These are phyloP conservation scores for Dendroctonus valens DNA, from an alignment of 1,140 invertebrate genomes.

Conservation along the genomic window DNA sequence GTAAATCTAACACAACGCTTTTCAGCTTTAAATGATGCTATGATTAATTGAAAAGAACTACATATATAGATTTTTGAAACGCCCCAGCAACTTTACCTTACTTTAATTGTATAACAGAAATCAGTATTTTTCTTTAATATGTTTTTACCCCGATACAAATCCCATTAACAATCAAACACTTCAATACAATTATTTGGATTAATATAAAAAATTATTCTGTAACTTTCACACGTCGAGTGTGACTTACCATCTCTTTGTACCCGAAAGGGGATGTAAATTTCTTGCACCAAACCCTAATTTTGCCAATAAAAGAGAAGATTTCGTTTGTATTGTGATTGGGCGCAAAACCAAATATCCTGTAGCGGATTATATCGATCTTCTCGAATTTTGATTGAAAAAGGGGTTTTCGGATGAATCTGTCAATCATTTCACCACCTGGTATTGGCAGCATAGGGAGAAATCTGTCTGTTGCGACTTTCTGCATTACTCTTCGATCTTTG, in stretches of 20 bases:
- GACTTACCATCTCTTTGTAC: slow-evolving; percentile 1
- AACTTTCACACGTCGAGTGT: slow-evolving; percentile 26
- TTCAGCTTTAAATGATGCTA: no score
- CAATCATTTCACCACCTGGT: slow-evolving; percentile 32
- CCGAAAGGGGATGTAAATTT: slow-evolving; percentile 32
- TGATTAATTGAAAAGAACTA: no score
- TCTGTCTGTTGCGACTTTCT: not conserved
- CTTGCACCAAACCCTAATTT: slow-evolving; percentile 35
- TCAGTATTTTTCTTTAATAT: no score
- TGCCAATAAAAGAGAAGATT: slow-evolving; percentile 32
- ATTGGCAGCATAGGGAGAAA: slow-evolving; percentile 19
- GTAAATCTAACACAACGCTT: no score
- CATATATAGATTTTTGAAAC: no score
- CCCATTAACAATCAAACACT: no score
- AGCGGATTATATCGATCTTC: slow-evolving; percentile 35
- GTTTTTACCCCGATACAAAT: no score
- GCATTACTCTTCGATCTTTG: not conserved
- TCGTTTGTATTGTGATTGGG: slow-evolving; percentile 24
- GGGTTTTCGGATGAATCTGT: slow-evolving; percentile 31
- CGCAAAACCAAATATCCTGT: slow-evolving; percentile 33
- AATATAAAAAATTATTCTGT: no score
- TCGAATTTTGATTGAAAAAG: slow-evolving; percentile 34
- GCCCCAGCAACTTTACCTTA: no score
- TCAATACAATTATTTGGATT: no score
- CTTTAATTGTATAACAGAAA: no score